Base-by-base conservation (phyloP, 1,140 invertebrate species). In the Meloidogyne chitwoodi region DNA sequence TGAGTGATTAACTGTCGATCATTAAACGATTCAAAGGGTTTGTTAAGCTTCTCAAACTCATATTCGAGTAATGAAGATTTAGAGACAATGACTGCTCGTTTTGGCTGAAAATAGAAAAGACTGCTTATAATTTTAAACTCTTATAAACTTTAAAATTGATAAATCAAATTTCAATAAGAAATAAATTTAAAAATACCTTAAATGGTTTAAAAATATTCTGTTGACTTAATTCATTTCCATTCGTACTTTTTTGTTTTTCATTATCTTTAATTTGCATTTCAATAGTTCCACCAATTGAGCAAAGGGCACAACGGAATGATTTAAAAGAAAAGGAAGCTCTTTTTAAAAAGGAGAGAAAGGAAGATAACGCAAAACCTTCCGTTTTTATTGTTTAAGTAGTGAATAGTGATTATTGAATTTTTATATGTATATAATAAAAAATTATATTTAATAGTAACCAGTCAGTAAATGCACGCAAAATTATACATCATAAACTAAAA, bases 61-160 rank as follows among this genome's bases (percentile, higher is more conserved):
- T 78, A 78, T 67, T 78, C 76, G 1, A 78, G 67, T 48, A 78
- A 41, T 26, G 77, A 79, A 24, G 66, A 66, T 70, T 78, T 78
- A 5, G 77, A 78, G 11, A 78, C 76, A 63, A 78, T 79, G 22
- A 78, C 63, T 41, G 56, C 77, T 8, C 76, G 75, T n/a, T 29
- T 73, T n/a, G 71, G 71, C 34, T 61, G 22, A 19, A 73, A 64
- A 56, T 4, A 5, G 6, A n/a, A n/a, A n/a, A n/a, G n/a, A n/a
- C n/a, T n/a, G n/a, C n/a, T n/a, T n/a, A n/a, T n/a, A n/a, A n/a
- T n/a, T n/a, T n/a, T n/a, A n/a, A n/a, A n/a, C n/a, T 44, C 10
- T 10, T 14, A 41, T 4, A 44, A 2, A 16, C 14, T 44, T 19
- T n/a, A 56, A 56, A 56, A n/a, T n/a, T n/a, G 6, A 56, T 8